Percentiles rank a stretch among this genome's conserved stretches.
Conservation (phyloP, 2,113 vertebrate genomes). For the Lophotis ruficrista region DNA sequence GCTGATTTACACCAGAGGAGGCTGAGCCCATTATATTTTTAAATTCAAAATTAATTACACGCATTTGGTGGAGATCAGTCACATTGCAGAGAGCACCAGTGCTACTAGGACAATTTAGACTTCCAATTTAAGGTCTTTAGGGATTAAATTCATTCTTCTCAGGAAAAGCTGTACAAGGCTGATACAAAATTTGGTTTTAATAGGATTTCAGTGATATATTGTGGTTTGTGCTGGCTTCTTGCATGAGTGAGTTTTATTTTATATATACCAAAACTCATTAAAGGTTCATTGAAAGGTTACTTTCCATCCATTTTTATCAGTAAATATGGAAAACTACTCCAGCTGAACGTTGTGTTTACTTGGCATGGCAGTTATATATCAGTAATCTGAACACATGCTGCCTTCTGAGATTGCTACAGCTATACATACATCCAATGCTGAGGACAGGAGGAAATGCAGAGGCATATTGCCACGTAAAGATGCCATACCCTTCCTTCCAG, state of each 20-base stretch:
- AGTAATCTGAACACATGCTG: not conserved
- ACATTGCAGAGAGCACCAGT: not conserved
- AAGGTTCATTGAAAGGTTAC: not conserved
- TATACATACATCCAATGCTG: not conserved
- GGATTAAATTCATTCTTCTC: not conserved
- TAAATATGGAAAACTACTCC: not conserved
- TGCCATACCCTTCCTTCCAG: not conserved
- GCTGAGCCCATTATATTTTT: not conserved
- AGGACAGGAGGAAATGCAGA: not conserved
- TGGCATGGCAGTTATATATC: not conserved
- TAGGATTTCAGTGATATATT: not conserved
- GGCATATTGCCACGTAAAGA: rapidly evolving
- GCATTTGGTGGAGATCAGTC: not conserved
- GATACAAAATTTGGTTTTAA: not conserved
- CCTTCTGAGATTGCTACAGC: not conserved
- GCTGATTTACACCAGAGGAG: not conserved
- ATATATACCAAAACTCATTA: not conserved
- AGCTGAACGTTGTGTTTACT: not conserved
- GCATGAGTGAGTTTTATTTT: not conserved
- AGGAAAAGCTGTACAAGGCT: not conserved
- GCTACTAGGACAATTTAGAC: not conserved
- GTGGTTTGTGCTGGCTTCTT: not conserved
- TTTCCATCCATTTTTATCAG: not conserved
- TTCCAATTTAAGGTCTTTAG: not conserved
- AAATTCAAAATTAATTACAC: not conserved